These are phyloP conservation scores for Pelobates cultripes DNA, from an alignment of 2,797 vertebrate species.

Conservation along the genomic window DNA sequence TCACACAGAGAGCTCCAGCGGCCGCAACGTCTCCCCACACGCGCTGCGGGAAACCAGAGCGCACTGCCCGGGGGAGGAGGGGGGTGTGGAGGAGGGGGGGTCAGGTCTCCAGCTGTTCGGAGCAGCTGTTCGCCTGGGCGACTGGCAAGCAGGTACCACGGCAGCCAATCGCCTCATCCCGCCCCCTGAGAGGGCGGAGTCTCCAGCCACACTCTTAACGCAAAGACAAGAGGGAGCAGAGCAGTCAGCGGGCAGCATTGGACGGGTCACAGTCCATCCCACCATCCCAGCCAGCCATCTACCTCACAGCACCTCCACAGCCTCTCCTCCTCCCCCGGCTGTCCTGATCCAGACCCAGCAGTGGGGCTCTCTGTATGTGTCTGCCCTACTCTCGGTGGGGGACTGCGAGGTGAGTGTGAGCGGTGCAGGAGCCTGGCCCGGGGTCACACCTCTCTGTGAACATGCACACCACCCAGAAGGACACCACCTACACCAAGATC, in stretches of 20 bases:
- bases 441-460: constrained; percentile 63
- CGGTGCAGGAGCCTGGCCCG: constrained; percentile 31
- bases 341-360: too few species aligned
- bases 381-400: background rate
- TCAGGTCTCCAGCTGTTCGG: constrained; percentile 60
- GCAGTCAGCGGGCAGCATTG: constrained; percentile 47
- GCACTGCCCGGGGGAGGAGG: background rate
- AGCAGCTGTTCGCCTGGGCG: constrained; percentile 59
- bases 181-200: constrained; percentile 54
- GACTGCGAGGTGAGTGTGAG: background rate
- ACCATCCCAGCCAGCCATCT: background rate
- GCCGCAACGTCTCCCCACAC: background rate
- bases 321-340: background rate
- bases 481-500: constrained; percentile 97
- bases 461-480: constrained; percentile 97
- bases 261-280: too few species aligned
- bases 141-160: constrained; percentile 48
- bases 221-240: constrained; percentile 31
- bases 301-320: constrained; percentile 12
- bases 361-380: background rate
- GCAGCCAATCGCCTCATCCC: constrained; percentile 54
- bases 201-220: constrained; percentile 65
- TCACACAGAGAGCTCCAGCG: background rate
- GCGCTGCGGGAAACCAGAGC: constrained; percentile 32
- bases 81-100: constrained; percentile 2